Evolutionary conservation across 2,888 invertebrate genomes (phyloP), one percentile per base, ranked within the genome.

Genomic region (Oxycera nigricornis): DNA sequence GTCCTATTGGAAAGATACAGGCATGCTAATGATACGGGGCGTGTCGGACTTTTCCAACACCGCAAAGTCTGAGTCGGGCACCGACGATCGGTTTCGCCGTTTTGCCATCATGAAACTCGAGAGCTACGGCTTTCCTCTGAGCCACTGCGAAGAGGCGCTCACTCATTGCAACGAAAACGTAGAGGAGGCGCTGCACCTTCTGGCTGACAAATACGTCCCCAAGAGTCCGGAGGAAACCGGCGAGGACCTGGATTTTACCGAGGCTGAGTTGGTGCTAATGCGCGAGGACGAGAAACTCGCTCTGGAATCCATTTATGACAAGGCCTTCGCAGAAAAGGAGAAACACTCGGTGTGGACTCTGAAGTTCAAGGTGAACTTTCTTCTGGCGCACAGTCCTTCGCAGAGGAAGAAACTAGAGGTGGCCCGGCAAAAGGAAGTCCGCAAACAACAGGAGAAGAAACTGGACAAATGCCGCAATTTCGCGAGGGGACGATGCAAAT

Each of bases 1-100:
- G 78, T 89, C 90, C 24, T 94, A 90, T 83, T 93, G 94, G 93
- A 88, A 92, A 85, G 91, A 93, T 79, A 87, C 91, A 78, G 93
- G 93, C 3, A 91, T 91, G 79, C 87, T 94, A 9, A 88, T 93
- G 9, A 91, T 94, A 0, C 91, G 91, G 73, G 81, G 86, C 39
- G 81, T 83, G 1, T 77, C 78, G 0, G 91, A 93, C 84, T 92
- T 90, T 84, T 91, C 92, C 0, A 86, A 86, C 30, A 82, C 84
- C 28, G 88, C 88, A 79, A 88, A 86, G 72, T 88, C 87, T 65
- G 87, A 88, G 0, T 31, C 77, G 50, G 88, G 89, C 4, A 14
- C 70, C 4, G 89, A 89, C 28, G 90, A 91, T 74, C 87, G 92
- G 74, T 85, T 92, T 17, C 88, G 90, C 80, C 88, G 90, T 78